A percentile compares a stretch with the other conserved stretches of the same genome.
Conservation (phyloP, 2,888 invertebrate genomes). For the Drosophila subquinaria region DNA sequence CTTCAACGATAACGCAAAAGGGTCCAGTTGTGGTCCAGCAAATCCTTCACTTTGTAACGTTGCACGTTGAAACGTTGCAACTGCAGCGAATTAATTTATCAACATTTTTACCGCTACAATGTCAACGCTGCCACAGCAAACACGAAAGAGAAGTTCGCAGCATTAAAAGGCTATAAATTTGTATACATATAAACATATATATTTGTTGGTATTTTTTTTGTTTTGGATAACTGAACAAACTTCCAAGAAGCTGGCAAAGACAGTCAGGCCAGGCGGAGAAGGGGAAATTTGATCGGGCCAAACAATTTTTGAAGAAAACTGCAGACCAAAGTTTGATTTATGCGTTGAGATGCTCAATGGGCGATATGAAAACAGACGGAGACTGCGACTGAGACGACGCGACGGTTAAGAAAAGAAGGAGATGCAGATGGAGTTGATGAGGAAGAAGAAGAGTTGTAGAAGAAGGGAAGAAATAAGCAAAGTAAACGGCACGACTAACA, state of each 20-base stretch:
- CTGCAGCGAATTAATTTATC: constrained; percentile 74
- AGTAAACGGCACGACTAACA: constrained; percentile 75
- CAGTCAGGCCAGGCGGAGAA: constrained; percentile 5
- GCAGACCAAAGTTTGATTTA: constrained; percentile 76
- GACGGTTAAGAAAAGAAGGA: constrained; percentile 4
- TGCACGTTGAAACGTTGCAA: constrained; percentile 41
- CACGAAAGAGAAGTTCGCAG: constrained; percentile 43
- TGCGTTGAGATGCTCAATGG: constrained; percentile 76
- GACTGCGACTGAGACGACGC: background rate
- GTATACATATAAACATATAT: constrained; percentile 13
- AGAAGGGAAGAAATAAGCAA: constrained; percentile 43
- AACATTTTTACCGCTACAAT: constrained; percentile 71
- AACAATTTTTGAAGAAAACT: constrained; percentile 65
- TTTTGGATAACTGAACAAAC: constrained; percentile 23
- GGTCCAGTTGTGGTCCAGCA: constrained; percentile 14
- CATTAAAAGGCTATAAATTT: constrained; percentile 76
- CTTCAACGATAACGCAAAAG: constrained; percentile 3
- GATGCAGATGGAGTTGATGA: background rate
- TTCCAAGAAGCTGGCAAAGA: constrained; percentile 69
- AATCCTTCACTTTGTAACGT: constrained; percentile 19
- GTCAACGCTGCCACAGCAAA: constrained; percentile 63
- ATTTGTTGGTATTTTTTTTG: background rate
- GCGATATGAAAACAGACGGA: constrained; percentile 52
- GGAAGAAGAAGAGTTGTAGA: constrained; percentile 15
- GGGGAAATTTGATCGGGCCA: constrained; percentile 66